Evolutionary conservation across 2,113 vertebrate genomes (phyloP), one percentile per base, ranked within the genome.

Genomic region (Lycaon pictus): DNA sequence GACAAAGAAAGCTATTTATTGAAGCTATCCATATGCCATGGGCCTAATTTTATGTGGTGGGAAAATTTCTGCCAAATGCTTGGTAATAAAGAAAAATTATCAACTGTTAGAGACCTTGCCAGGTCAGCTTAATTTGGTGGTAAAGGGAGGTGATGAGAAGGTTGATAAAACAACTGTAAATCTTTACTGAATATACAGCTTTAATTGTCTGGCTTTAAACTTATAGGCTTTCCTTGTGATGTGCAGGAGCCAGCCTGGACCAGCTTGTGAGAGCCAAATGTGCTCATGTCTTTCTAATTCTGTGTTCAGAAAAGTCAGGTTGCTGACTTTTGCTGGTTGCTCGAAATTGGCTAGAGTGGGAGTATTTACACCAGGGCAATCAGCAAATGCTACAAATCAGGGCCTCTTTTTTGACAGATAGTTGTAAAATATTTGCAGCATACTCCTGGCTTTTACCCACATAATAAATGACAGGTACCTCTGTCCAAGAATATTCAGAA

Each of bases 31-130:
- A 9, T 90, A 77, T 76, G 87, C 12, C 29, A 43, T 85, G 15
- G 25, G 53, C 37, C 80, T 93, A 53, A 76, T 93, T 96, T 84
- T 32, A 84, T 88, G 63, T 65, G 53, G 60, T 81, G 35, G 11
- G 77, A 94, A 96, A 58, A 80, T 77, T 90, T 76, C 86, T 93
- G 35, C 48, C 22, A 81, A 94, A 65, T 90, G 85, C 27, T 90
- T 93, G 90, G 53, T 62, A 83, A 95, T 95, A 90, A 90, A 96
- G 86, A 93, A 91, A 85, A 88, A 56, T 29, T 35, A 71, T 88
- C 35, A 69, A n/a, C 74, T 91, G n/a, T 94, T 97, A 82, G 90
- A 93, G 53, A 88, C 35, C 37, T 94, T 82, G 71, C 67, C 58
- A 88, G 48, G 76, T 91, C 43, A 71, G 20, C 77, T 97, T 86